These are phyloP conservation scores for Chiridota heheva DNA, from an alignment of 35 echinoderm and acorn worm species.

Conservation along the genomic window DNA sequence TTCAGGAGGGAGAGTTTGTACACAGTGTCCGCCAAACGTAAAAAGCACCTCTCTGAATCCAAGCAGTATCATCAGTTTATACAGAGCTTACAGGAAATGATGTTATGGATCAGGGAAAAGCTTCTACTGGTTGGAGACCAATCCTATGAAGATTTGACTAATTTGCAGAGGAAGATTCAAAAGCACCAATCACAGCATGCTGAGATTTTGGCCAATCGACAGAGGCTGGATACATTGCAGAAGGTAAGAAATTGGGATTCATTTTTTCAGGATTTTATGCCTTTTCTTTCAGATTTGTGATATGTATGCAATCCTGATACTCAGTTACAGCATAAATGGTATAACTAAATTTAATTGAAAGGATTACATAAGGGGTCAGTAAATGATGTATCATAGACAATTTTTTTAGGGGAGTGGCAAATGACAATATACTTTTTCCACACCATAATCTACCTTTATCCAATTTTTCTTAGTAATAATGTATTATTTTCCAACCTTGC, in stretches of 20 bases:
- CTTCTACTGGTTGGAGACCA: constrained; percentile 69
- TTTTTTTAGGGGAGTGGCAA: constrained; percentile 60
- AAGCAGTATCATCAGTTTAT: constrained; percentile 67
- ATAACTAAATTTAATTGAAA: constrained; percentile 61
- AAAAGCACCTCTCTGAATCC: constrained; percentile 47
- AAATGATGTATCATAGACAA: constrained; percentile 52
- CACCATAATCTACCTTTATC: neutral
- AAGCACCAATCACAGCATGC: constrained; percentile 86
- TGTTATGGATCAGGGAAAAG: constrained; percentile 83
- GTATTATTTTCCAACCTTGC: neutral
- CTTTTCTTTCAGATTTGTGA: neutral
- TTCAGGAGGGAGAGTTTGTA: constrained; percentile 69
- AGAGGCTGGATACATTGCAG: constrained; percentile 26
- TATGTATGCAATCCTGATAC: neutral
- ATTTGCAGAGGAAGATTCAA: constrained; percentile 77
- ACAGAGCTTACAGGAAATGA: constrained; percentile 73
- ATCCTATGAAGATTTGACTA: constrained; percentile 68
- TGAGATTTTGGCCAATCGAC: constrained; percentile 69
- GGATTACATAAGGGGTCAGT: constrained; percentile 66
- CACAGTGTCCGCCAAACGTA: constrained; percentile 12
- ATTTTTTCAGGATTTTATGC: neutral
- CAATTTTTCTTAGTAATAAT: constrained; percentile 1
- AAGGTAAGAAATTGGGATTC: constrained; percentile 7
- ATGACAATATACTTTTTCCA: constrained; percentile 1
- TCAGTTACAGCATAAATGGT: constrained; percentile 13